These are phyloP conservation scores for Psephotus haematonotus DNA, from an alignment of 2,113 vertebrate genomes.

Conservation along the genomic window DNA sequence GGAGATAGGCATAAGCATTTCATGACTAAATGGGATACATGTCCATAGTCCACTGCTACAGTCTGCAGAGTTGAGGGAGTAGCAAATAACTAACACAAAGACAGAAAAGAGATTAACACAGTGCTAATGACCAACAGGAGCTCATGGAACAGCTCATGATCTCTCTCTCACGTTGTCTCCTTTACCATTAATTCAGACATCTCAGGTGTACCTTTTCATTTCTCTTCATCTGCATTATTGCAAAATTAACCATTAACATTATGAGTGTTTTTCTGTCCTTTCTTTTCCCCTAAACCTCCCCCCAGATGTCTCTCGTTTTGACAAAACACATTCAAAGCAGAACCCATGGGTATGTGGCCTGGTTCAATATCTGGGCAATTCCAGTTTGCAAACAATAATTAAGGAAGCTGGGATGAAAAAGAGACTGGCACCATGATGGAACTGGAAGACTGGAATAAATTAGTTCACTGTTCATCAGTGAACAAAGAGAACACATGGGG, in stretches of 20 bases:
- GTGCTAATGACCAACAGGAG: neutral
- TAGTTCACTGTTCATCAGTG: neutral
- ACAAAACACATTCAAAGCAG: neutral
- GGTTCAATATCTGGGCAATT: neutral
- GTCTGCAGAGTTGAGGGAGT: neutral
- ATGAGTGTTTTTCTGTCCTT: neutral
- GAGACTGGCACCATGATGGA: neutral
- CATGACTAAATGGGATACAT: neutral
- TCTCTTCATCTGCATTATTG: neutral
- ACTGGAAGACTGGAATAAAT: neutral
- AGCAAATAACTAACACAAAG: neutral
- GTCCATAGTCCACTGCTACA: neutral
- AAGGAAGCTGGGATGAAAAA: neutral
- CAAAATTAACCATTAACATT: neutral
- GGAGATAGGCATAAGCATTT: neutral
- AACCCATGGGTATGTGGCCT: neutral
- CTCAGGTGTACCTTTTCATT: neutral
- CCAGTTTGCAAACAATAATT: neutral
- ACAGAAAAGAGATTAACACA: neutral
- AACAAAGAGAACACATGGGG: neutral
- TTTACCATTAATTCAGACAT: neutral
- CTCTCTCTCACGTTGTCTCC: neutral
- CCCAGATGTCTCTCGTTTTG: neutral
- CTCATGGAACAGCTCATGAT: neutral
- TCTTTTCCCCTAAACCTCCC: neutral